Conservation (phyloP, 2,113 vertebrate genomes). For the Hippocampus abdominalis region DNA sequence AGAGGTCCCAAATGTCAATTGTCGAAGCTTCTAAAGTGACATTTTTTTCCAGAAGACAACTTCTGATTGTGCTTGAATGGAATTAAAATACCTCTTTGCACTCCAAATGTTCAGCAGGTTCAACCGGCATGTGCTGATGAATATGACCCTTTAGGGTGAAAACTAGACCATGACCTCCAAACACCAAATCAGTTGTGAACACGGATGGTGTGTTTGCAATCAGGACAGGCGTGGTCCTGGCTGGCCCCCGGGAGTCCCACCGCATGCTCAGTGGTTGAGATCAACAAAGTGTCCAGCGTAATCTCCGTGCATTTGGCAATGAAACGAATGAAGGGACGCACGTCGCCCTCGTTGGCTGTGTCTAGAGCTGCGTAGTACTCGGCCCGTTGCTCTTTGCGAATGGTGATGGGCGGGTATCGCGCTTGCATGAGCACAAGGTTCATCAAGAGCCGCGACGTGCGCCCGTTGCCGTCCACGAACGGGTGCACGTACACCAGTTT, state of each 20-base stretch:
- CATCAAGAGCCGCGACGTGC: conserved; percentile 91
- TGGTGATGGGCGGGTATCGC: conserved; percentile 88
- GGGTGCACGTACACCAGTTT: conserved; percentile 96
- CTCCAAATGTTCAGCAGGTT: conserved; percentile 6
- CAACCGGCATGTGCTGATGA: background rate
- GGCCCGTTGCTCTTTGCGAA: conserved; percentile 89
- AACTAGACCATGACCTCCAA: background rate
- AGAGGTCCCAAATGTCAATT: conserved; percentile 1
- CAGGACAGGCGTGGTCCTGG: conserved; percentile 52
- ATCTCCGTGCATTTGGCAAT: conserved; percentile 93
- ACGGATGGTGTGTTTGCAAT: conserved; percentile 82
- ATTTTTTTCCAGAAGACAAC: background rate
- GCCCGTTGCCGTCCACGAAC: conserved; percentile 90
- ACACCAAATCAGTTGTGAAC: conserved; percentile 71
- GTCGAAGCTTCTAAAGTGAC: conserved; percentile 4
- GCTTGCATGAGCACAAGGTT: conserved; percentile 96
- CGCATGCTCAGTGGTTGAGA: conserved; percentile 85
- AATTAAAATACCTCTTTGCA: background rate
- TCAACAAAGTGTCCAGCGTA: conserved; percentile 89
- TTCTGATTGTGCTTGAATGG: background rate
- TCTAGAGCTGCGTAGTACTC: conserved; percentile 90
- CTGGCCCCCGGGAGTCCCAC: conserved; percentile 85
- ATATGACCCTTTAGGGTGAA: background rate
- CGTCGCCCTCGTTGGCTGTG: conserved; percentile 90
- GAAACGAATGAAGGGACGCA: conserved; percentile 94